Conservation (phyloP, 2,888 invertebrate genomes). For the Himalopsyche kuldschensis region DNA sequence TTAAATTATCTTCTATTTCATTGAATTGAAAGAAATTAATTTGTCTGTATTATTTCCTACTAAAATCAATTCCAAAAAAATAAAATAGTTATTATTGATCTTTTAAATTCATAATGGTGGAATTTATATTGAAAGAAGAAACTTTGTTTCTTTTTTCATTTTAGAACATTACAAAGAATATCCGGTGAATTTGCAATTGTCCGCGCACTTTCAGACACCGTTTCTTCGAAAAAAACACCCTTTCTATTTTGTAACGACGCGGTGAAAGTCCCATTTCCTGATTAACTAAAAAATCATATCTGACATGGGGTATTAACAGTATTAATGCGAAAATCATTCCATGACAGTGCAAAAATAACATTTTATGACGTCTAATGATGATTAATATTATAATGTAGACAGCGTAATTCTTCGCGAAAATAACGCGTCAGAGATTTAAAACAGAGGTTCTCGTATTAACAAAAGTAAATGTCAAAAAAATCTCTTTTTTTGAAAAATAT, state of each 20-base stretch:
- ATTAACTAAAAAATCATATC: not conserved
- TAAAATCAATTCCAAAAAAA: no score
- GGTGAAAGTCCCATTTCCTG: not conserved
- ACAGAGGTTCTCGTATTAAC: not conserved
- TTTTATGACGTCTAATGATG: not conserved
- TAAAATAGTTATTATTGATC: no score
- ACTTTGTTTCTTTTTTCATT: not conserved
- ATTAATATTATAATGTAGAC: not conserved
- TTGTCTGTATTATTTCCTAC: no score
- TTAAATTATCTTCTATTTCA: no score
- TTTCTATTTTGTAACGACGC: not conserved
- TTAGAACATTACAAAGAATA: not conserved
- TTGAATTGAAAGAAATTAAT: no score
- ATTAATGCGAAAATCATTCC: not conserved
- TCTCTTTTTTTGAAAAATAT: no score
- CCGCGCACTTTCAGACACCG: not conserved
- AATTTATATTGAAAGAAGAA: no score
- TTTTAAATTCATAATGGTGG: no score
- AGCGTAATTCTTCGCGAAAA: not conserved
- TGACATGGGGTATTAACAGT: not conserved
- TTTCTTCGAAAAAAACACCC: not conserved
- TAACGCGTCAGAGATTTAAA: not conserved
- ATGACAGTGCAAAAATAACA: not conserved
- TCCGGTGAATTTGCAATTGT: not conserved
- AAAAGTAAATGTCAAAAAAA: no score